phyloP scores from a whole-genome alignment of 2,797 vertebrate genomes.

The Gymnoscopelus braueri region DNA sequence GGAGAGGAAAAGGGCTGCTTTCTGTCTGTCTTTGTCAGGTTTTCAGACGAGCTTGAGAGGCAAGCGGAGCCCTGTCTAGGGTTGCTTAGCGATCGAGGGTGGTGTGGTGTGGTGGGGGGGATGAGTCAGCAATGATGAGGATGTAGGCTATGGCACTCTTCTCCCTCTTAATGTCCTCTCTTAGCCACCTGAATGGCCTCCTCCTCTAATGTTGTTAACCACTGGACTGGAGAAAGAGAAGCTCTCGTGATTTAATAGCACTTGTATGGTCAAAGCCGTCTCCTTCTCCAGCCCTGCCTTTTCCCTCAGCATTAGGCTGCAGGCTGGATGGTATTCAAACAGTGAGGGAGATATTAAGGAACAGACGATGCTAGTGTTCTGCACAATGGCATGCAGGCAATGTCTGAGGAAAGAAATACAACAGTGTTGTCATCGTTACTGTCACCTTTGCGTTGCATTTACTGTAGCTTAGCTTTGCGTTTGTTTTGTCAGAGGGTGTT shows the following conservation, averaged over 20 bases:
- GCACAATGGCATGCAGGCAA: neutral
- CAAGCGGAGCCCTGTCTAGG: conserved; percentile 47
- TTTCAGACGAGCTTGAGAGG: conserved; percentile 31
- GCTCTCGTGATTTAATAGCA: conserved; percentile 16
- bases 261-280: conserved; percentile 14
- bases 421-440: conserved; percentile 37
- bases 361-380: neutral
- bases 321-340: conserved; percentile 7
- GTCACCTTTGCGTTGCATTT: neutral
- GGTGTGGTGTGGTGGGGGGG: conserved; percentile 2
- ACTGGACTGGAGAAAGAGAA: conserved; percentile 15
- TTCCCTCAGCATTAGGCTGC: neutral
- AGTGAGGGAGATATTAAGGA: neutral
- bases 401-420: neutral
- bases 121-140: conserved; percentile 54
- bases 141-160: conserved; percentile 27
- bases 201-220: conserved; percentile 25
- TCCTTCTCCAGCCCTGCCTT: neutral
- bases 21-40: conserved; percentile 45
- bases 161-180: conserved; percentile 27
- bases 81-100: conserved; percentile 30
- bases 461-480: neutral
- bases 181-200: neutral
- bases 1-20: conserved; percentile 21
- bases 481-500: neutral